Evolutionary conservation across 2,113 vertebrate species (phyloP), one percentile per base, ranked within the genome.

Genomic region (Callopanchax toddi): DNA sequence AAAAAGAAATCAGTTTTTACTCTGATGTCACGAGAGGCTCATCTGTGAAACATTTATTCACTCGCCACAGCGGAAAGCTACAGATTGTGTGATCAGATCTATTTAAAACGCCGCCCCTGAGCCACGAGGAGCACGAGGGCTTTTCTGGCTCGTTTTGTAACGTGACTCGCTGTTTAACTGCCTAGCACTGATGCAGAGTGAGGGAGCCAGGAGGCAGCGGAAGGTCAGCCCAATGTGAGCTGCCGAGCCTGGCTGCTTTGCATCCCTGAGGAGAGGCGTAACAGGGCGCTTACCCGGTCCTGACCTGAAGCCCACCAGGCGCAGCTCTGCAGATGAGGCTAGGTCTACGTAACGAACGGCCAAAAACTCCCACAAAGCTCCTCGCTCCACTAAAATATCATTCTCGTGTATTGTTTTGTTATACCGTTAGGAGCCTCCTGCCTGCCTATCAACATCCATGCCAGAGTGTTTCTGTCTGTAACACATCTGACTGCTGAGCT

Each of bases 211-310:
- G 25, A 62, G 66, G 72, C 82, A 53, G 25, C 7, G 15, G 79
- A 82, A 89, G 76, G 81, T 85, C 87, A 77, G 65, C 32, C 71
- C 76, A 84, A 82, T 81, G 87, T 85, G 56, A 82, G 67, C 56
- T 0, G 53, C 43, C 12, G 59, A 68, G 71, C 45, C 61, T 32
- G 77, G 53, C 78, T 76, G 75, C 71, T 82, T 53, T 77, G 62
- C 65, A 69, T 66, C 76, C 58, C 63, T 11, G 20, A 56, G 74
- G 55, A 57, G 65, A 32, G 73, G 56, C 42, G 76, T 29, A 49
- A 52, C 62, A 66, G 72, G 74, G 37, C 44, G 32, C 60, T 59
- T 55, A 54, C 60, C 54, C 39, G 32, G 55, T 70, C 55, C 42
- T 43, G 52, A 81, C 71, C 78, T 2, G n/a, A 17, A 63, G 59